Evolutionary conservation across 2,888 invertebrate genomes (phyloP).

Genomic region (Philereme vetulata): DNA sequence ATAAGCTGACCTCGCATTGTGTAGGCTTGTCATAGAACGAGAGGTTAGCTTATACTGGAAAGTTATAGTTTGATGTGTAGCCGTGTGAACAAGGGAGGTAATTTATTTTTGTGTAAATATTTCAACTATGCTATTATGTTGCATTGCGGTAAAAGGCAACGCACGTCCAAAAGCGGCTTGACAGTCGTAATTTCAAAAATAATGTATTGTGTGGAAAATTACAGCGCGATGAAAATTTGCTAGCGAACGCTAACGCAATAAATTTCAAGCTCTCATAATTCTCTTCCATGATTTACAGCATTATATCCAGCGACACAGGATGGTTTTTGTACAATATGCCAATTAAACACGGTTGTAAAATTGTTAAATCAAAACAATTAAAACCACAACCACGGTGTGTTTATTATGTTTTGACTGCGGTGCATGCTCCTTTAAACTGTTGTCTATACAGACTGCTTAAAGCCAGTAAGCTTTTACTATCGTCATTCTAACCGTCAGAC

Average conservation of each 20-base stretch:
- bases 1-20: no score
- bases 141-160: constrained; percentile 8
- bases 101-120: not conserved
- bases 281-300: constrained; percentile 69
- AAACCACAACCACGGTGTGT: constrained; percentile 7
- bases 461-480: no score
- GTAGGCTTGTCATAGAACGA: no score
- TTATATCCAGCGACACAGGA: constrained; percentile 60
- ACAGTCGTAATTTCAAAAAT: constrained; percentile 50
- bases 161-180: constrained; percentile 12
- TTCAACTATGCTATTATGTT: not conserved
- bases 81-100: no score
- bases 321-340: constrained; percentile 63
- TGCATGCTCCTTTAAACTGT: not conserved
- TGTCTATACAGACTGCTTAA: no score
- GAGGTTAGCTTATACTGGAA: no score
- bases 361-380: constrained; percentile 41
- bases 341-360: constrained; percentile 54
- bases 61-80: no score
- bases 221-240: constrained; percentile 72
- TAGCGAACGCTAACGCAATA: constrained; percentile 72
- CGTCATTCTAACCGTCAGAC: no score
- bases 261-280: constrained; percentile 78
- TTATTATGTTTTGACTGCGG: constrained; percentile 9
- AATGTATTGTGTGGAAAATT: constrained; percentile 67